These are phyloP conservation scores for Hypotaenidia philippensis DNA, from an alignment of 2,797 vertebrate species.

Conservation along the genomic window DNA sequence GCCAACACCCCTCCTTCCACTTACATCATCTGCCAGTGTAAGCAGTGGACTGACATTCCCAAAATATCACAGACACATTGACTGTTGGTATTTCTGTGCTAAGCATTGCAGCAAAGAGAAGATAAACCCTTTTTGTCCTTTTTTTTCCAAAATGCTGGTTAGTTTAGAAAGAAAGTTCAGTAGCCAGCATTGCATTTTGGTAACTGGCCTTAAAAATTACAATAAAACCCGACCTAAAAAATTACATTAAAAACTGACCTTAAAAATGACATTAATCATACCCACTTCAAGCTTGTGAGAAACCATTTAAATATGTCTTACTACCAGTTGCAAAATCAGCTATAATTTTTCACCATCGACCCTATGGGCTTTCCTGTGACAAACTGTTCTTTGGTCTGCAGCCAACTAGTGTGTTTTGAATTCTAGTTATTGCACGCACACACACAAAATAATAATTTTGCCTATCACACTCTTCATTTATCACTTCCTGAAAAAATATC, in stretches of 20 bases:
- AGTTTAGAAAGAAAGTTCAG: not conserved
- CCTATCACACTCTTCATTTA: not conserved
- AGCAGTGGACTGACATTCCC: not conserved
- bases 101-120: not conserved
- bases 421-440: not conserved
- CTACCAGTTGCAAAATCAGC: not conserved
- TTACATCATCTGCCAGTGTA: not conserved
- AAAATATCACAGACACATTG: not conserved
- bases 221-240: not conserved
- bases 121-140: not conserved
- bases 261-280: not conserved
- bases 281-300: not conserved
- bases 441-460: not conserved
- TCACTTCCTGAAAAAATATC: not conserved
- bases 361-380: not conserved
- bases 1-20: not conserved
- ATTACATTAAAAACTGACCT: not conserved
- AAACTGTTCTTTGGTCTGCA: not conserved
- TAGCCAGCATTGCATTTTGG: not conserved
- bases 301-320: not conserved
- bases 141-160: not conserved
- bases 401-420: not conserved
- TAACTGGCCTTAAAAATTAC: not conserved
- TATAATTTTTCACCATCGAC: not conserved
- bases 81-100: not conserved